These are phyloP conservation scores for Stegostoma tigrinum DNA, from an alignment of 2,113 vertebrate genomes.

Conservation along the genomic window DNA sequence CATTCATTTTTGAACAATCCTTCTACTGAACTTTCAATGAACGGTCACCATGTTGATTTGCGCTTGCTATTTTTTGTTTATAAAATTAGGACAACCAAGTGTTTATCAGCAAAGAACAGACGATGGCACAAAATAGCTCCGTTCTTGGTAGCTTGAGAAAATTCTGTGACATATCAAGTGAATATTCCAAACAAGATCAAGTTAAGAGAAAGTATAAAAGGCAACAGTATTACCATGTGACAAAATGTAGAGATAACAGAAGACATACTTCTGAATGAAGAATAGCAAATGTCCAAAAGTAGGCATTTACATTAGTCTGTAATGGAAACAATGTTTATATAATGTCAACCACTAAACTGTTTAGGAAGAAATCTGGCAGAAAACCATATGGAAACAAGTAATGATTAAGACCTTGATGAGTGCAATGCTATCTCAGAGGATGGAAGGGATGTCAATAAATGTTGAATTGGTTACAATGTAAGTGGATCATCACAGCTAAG, in stretches of 20 bases:
- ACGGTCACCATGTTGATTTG: background rate
- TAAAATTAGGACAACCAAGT: background rate
- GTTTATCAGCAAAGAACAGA: background rate
- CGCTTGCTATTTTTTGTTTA: background rate
- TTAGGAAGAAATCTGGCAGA: slow-evolving; percentile 1
- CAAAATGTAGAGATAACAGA: background rate
- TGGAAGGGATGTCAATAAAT: background rate
- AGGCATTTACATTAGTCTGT: background rate
- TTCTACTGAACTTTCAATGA: background rate
- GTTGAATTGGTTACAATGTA: background rate
- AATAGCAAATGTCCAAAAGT: background rate
- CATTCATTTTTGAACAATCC: too few relatives aligned
- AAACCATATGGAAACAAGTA: background rate
- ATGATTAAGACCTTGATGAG: slow-evolving; percentile 14
- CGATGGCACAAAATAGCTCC: background rate
- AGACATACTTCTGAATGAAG: background rate
- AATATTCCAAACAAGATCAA: background rate
- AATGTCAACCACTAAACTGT: background rate
- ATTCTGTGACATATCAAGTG: background rate
- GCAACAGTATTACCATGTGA: background rate
- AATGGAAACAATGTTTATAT: slow-evolving; percentile 6
- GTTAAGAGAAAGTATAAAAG: background rate
- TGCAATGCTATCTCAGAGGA: background rate
- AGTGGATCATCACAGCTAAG: background rate
- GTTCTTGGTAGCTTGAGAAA: background rate